Evolutionary conservation across 2,888 invertebrate species (phyloP).

Genomic region (Nemotelus nigrinus): DNA sequence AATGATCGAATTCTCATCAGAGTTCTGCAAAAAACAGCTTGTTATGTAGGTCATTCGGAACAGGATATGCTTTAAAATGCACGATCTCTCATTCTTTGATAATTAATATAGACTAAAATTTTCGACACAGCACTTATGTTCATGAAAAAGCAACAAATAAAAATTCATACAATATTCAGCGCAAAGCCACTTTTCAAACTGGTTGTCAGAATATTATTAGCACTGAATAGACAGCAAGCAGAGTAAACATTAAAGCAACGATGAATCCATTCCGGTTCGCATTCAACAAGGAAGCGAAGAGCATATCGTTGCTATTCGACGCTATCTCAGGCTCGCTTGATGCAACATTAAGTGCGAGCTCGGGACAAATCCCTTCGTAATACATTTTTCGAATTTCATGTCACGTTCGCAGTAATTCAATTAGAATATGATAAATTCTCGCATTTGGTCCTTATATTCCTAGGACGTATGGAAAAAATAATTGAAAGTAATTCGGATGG

Average conservation of each 20-base stretch:
- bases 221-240: too few relatives aligned
- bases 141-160: too few relatives aligned
- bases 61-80: too few relatives aligned
- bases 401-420: conserved; percentile 63
- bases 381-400: conserved; percentile 63
- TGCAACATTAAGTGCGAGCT: conserved; percentile 36
- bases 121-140: too few relatives aligned
- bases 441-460: conserved; percentile 29
- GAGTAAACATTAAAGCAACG: not conserved
- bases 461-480: conserved; percentile 37
- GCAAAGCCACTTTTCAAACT: too few relatives aligned
- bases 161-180: too few relatives aligned
- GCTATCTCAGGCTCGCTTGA: conserved; percentile 13
- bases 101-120: too few relatives aligned
- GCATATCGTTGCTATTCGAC: conserved; percentile 13
- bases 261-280: not conserved
- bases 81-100: too few relatives aligned
- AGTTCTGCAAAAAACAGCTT: too few relatives aligned
- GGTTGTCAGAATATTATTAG: too few relatives aligned
- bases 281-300: conserved; percentile 23
- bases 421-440: conserved; percentile 63
- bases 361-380: conserved; percentile 55
- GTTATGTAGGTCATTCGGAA: too few relatives aligned
- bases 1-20: too few relatives aligned
- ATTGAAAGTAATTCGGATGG: not conserved